A percentile compares a stretch with the other conserved stretches of the same genome.
Evolutionary conservation across 2,797 vertebrate genomes (phyloP).

Genomic region (Trachurus trachurus): DNA sequence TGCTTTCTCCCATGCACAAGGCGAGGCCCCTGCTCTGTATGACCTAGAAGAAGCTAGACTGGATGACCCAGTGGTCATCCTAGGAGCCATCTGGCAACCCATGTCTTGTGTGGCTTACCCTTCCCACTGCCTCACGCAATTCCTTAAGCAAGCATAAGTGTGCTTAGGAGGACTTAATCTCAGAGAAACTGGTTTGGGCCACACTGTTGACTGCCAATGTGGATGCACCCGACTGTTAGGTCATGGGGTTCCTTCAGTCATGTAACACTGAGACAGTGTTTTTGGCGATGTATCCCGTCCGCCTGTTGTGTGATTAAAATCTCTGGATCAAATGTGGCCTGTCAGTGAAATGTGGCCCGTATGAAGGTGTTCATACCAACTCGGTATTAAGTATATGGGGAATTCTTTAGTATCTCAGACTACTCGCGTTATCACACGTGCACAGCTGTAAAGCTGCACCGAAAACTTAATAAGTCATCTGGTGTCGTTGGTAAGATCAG

Average conservation of each 20-base stretch:
- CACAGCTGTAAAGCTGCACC: slow-evolving; percentile 35
- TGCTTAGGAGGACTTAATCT: slow-evolving; percentile 84
- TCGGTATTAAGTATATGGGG: slow-evolving; percentile 16
- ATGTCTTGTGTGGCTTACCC: slow-evolving; percentile 81
- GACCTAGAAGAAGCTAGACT: slow-evolving; percentile 84
- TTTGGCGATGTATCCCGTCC: slow-evolving; percentile 22
- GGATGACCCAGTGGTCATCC: slow-evolving; percentile 84
- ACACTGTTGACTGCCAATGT: slow-evolving; percentile 59
- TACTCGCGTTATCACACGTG: slow-evolving; percentile 26
- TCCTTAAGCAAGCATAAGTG: slow-evolving; percentile 84
- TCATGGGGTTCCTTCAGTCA: slow-evolving; percentile 76
- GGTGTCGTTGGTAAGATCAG: slow-evolving; percentile 32
- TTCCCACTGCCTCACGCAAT: slow-evolving; percentile 78
- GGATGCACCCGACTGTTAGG: slow-evolving; percentile 62
- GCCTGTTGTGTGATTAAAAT: slow-evolving; percentile 58
- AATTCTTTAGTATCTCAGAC: slow-evolving; percentile 30
- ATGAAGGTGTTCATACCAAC: slow-evolving; percentile 31
- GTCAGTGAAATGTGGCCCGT: slow-evolving; percentile 30
- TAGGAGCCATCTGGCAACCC: slow-evolving; percentile 84
- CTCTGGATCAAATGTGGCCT: slow-evolving; percentile 36
- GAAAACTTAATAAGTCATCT: slow-evolving; percentile 46
- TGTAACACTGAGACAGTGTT: slow-evolving; percentile 51
- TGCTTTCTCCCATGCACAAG: slow-evolving; percentile 75
- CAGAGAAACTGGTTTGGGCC: slow-evolving; percentile 79
- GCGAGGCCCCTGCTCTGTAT: slow-evolving; percentile 65